Conservation (phyloP, 2,888 invertebrate genomes). For the Pedicia rivosa region DNA sequence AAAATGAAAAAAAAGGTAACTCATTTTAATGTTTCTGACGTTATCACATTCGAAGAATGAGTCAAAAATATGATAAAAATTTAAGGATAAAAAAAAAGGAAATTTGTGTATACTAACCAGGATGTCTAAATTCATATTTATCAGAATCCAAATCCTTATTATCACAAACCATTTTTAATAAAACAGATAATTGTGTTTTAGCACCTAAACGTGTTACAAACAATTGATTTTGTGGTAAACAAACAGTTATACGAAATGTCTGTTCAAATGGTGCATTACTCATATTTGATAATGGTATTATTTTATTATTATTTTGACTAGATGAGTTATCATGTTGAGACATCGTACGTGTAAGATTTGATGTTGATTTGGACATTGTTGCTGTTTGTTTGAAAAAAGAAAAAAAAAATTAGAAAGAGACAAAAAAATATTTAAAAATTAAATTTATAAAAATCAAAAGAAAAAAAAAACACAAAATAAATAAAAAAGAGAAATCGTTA, state of each 20-base stretch:
- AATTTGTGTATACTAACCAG: conserved; percentile 35
- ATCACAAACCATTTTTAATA: conserved; percentile 53
- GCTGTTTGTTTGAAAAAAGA: no score
- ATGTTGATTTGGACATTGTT: conserved; percentile 22
- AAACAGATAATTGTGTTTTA: conserved; percentile 46
- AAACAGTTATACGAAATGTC: conserved; percentile 38
- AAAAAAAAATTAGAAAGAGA: conserved; percentile 3
- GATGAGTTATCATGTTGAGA: conserved; percentile 13
- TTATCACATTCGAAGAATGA: background rate
- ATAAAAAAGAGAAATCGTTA: no score
- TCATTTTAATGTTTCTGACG: no score
- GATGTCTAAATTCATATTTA: conserved; percentile 63
- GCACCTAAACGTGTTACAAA: conserved; percentile 61
- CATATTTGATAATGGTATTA: conserved; percentile 26
- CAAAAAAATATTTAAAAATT: conserved; percentile 3
- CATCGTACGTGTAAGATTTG: conserved; percentile 16
- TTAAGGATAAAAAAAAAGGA: background rate
- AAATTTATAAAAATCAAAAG: no score
- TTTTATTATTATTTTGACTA: conserved; percentile 30
- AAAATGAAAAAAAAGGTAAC: no score
- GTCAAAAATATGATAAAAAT: no score
- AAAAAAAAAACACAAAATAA: no score
- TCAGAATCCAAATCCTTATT: conserved; percentile 57
- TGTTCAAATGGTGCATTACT: conserved; percentile 32
- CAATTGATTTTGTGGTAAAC: conserved; percentile 63